A percentile compares a stretch with the other conserved stretches of the same genome.
phyloP scores from a whole-genome alignment of 2,113 vertebrate genomes.

The Genyomyrus donnyi region DNA sequence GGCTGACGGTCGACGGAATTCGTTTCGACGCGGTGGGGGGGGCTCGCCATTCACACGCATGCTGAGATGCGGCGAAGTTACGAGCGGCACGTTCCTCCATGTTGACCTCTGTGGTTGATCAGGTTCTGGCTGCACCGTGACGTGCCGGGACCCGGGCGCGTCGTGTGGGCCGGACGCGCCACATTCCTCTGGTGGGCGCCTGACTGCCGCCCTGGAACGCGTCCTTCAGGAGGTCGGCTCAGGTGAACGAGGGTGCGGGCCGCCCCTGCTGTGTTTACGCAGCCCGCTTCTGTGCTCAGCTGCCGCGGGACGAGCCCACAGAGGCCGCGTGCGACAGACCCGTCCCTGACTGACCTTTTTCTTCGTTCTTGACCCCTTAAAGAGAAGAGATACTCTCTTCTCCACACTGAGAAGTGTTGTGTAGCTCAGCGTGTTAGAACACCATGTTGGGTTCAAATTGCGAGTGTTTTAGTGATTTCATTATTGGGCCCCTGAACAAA shows the following conservation, averaged over 20 bases:
- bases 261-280: not conserved
- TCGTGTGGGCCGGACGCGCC: not conserved
- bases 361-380: not conserved
- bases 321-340: not conserved
- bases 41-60: not conserved
- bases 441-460: not conserved
- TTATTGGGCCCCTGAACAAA: not conserved
- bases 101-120: not conserved
- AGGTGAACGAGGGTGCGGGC: not conserved
- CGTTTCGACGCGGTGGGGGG: not conserved
- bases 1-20: not conserved
- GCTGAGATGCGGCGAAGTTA: not conserved
- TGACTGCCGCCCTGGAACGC: not conserved
- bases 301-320: not conserved
- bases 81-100: not conserved
- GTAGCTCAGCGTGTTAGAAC: not conserved
- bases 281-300: not conserved
- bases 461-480: not conserved
- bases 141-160: not conserved
- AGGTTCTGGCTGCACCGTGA: not conserved
- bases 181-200: not conserved
- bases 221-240: not conserved
- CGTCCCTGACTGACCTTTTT: not conserved
- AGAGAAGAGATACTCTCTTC: not conserved
- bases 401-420: not conserved